Conservation (phyloP, 2,797 vertebrate genomes). For the Anas bernieri region DNA sequence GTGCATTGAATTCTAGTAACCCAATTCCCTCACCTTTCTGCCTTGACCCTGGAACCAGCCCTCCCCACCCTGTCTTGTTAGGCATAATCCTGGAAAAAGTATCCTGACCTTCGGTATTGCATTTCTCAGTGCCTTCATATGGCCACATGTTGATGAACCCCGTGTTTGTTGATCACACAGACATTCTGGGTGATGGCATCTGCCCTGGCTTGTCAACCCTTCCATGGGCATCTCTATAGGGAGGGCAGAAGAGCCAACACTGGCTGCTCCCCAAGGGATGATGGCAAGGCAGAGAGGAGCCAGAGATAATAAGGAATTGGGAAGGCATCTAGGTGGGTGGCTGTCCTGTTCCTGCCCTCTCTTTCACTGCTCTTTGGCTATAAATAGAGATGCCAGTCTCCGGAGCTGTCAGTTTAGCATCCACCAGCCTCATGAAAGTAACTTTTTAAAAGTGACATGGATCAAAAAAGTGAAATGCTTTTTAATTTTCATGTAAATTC, state of each 20-base stretch:
- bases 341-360: not conserved
- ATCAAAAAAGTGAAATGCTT: constrained; percentile 46
- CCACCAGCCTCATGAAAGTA: constrained; percentile 21
- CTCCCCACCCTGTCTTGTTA: not conserved
- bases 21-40: not conserved
- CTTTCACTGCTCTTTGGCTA: not conserved
- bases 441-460: constrained; percentile 30
- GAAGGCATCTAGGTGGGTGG: not conserved
- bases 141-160: no score
- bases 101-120: not conserved
- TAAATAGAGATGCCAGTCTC: constrained; percentile 6
- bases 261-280: not conserved
- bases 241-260: accelerated
- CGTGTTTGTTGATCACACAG: not conserved
- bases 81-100: not conserved
- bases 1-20: not conserved
- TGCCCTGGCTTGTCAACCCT: not conserved
- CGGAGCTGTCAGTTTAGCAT: constrained; percentile 14
- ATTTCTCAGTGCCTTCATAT: not conserved
- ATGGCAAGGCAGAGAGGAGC: not conserved
- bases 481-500: constrained; percentile 70
- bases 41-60: not conserved
- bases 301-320: not conserved
- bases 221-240: not conserved
- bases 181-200: not conserved